Conservation (phyloP, 2,888 invertebrate genomes). For the Dendrolimus pini region DNA sequence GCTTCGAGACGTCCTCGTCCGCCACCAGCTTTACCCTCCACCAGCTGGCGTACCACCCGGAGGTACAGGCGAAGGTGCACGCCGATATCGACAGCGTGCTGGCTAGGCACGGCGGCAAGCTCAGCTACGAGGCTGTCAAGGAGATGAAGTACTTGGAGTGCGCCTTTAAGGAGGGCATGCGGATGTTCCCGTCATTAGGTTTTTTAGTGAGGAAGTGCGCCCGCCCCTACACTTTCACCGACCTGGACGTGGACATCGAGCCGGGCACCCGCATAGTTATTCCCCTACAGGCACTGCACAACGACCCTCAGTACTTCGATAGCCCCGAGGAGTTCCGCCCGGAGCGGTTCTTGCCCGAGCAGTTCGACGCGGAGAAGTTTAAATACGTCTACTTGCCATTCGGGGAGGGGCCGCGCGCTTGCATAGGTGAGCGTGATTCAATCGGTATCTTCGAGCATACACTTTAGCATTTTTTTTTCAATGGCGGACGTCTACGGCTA, state of each 20-base stretch:
- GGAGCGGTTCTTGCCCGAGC: slow-evolving; percentile 36
- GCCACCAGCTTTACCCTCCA: too few species aligned
- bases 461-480: too few species aligned
- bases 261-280: slow-evolving; percentile 35
- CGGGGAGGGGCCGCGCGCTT: slow-evolving; percentile 44
- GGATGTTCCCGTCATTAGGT: slow-evolving; percentile 50
- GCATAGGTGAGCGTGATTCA: slow-evolving; percentile 36
- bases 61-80: slow-evolving; percentile 36
- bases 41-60: too few species aligned
- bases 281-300: slow-evolving; percentile 42
- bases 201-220: slow-evolving; percentile 35
- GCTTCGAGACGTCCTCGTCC: too few species aligned
- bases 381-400: slow-evolving; percentile 44
- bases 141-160: slow-evolving; percentile 46
- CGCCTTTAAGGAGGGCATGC: slow-evolving; percentile 41
- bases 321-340: slow-evolving; percentile 42
- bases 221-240: slow-evolving; percentile 35
- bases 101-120: slow-evolving; percentile 26
- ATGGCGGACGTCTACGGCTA: too few species aligned
- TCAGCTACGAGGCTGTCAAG: slow-evolving; percentile 41
- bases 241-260: slow-evolving; percentile 36
- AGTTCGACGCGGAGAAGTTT: slow-evolving; percentile 20
- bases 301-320: slow-evolving; percentile 9
- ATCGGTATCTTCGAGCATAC: neutral
- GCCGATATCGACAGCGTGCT: slow-evolving; percentile 37